These are phyloP conservation scores for Acropternis orthonyx DNA, from an alignment of 2,797 vertebrate species.

Conservation along the genomic window DNA sequence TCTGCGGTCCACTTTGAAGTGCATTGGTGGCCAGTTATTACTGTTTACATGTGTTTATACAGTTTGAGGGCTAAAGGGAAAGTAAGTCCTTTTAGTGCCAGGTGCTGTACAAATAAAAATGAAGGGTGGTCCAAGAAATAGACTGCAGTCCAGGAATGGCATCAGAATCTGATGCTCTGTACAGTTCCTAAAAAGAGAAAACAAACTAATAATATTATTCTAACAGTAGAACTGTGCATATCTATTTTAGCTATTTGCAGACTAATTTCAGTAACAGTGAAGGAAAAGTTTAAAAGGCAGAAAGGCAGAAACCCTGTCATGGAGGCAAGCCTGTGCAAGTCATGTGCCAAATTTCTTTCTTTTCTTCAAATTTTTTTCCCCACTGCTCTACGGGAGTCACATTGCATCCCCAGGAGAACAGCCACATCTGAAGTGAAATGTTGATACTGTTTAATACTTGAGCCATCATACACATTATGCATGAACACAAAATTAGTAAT, in stretches of 20 bases:
- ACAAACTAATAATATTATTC: background rate
- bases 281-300: conserved; percentile 10
- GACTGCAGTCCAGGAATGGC: background rate
- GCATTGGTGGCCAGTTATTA: background rate
- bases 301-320: background rate
- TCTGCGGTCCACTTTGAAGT: conserved; percentile 40
- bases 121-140: background rate
- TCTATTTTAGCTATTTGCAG: background rate
- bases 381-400: background rate
- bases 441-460: background rate
- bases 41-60: background rate
- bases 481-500: conserved; percentile 12
- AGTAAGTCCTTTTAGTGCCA: background rate
- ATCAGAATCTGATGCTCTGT: background rate
- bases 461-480: background rate
- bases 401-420: background rate
- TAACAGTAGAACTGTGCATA: background rate
- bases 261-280: background rate
- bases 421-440: conserved; percentile 6
- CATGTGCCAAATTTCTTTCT: background rate
- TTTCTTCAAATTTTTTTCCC: background rate
- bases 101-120: conserved; percentile 13
- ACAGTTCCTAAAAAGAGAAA: conserved; percentile 35
- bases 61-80: conserved; percentile 9
- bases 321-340: background rate